phyloP scores from a whole-genome alignment of 2,888 invertebrate species.

The Drosophila cyrtoloma region DNA sequence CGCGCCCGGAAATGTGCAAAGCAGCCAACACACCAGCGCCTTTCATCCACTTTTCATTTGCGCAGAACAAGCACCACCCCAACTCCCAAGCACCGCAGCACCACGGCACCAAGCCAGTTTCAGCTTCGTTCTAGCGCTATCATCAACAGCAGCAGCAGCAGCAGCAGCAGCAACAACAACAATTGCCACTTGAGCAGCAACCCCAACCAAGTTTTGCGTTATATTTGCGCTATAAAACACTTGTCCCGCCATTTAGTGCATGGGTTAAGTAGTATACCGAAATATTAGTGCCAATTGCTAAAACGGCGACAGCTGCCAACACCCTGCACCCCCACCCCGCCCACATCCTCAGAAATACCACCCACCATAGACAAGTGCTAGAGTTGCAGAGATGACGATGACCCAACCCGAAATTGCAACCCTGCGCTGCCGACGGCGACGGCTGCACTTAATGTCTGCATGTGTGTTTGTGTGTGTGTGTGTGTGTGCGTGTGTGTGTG shows the following conservation, averaged over 20 bases:
- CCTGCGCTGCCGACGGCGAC: conserved; percentile 55
- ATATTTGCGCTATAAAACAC: conserved; percentile 62
- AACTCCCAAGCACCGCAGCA: conserved; percentile 27
- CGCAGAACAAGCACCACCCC: conserved; percentile 52
- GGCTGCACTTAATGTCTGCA: conserved; percentile 66
- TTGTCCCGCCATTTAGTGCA: conserved; percentile 80
- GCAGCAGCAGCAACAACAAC: conserved; percentile 27
- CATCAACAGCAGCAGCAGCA: conserved; percentile 38
- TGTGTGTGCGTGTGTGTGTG: conserved; percentile 33
- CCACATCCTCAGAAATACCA: conserved; percentile 3
- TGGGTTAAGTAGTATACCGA: conserved; percentile 82
- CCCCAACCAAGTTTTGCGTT: conserved; percentile 24
- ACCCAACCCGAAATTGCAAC: conserved; percentile 66
- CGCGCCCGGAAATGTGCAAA: conserved; percentile 72
- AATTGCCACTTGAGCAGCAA: conserved; percentile 46
- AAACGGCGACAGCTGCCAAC: conserved; percentile 68
- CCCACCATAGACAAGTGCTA: conserved; percentile 22
- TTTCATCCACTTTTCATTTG: conserved; percentile 83
- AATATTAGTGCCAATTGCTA: conserved; percentile 69
- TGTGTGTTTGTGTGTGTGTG: conserved; percentile 21
- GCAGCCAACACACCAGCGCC: conserved; percentile 55
- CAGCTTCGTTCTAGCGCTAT: conserved; percentile 53
- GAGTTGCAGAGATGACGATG: conserved; percentile 41
- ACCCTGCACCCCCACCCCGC: conserved; percentile 15
- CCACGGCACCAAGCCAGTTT: conserved; percentile 19